A percentile compares a stretch with the other conserved stretches of the same genome.
These are phyloP conservation scores for Anastatus disparis DNA, from an alignment of 1,140 invertebrate species.

Conservation along the genomic window DNA sequence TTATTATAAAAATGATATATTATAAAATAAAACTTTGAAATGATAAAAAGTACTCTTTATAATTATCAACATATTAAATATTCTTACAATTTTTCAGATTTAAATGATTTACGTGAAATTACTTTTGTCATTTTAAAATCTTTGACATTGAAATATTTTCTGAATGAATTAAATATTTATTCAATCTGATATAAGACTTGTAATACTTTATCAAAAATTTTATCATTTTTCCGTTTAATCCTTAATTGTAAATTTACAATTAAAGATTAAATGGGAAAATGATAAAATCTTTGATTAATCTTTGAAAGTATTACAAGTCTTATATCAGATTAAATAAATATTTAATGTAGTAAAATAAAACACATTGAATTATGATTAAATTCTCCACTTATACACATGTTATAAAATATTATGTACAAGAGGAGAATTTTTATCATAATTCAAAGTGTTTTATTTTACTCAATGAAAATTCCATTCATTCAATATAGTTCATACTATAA, in stretches of 20 bases:
- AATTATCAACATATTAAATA: not conserved
- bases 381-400: no score
- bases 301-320: not conserved
- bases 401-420: no score
- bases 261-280: not conserved
- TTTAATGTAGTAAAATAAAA: no score
- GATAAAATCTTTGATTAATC: conserved; percentile 23
- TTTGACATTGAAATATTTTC: no score
- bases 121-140: no score
- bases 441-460: not conserved
- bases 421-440: not conserved
- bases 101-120: no score
- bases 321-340: conserved; percentile 9
- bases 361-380: no score
- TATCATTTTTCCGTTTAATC: not conserved
- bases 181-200: conserved; percentile 2
- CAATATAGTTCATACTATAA: conserved; percentile 23
- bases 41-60: not conserved
- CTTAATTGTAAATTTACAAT: not conserved
- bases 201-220: conserved; percentile 19
- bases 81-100: no score
- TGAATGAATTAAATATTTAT: no score
- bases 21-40: no score
- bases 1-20: no score
- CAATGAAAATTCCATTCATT: conserved; percentile 16